Evolutionary conservation across 2,113 vertebrate genomes (phyloP).

Genomic region (Erythrolamprus reginae): DNA sequence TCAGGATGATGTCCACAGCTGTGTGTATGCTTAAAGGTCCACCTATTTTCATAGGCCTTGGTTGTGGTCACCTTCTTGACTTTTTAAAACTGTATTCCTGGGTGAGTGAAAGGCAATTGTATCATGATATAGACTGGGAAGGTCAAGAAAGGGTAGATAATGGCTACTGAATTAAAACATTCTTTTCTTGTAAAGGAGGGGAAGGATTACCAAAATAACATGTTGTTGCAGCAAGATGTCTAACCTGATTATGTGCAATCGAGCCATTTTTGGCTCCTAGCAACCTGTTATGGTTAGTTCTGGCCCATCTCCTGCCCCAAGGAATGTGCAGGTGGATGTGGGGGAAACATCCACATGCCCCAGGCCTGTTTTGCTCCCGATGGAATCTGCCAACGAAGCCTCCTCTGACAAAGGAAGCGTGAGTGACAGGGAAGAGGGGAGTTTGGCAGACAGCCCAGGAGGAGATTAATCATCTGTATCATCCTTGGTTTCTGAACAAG

Average conservation of each 20-base stretch:
- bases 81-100: not conserved
- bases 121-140: not conserved
- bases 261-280: not conserved
- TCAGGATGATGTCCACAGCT: not conserved
- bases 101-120: not conserved
- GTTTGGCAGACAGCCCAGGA: no score
- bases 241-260: not conserved
- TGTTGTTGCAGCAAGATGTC: not conserved
- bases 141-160: not conserved
- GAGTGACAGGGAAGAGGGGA: no score
- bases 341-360: no score
- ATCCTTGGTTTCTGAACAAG: no score
- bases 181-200: not conserved
- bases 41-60: not conserved
- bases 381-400: no score
- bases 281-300: no score
- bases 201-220: not conserved
- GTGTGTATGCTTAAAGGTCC: not conserved
- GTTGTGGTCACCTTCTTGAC: not conserved
- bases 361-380: no score
- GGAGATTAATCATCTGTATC: no score
- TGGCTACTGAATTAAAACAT: not conserved
- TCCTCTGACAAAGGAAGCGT: no score
- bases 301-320: no score
- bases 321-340: no score